A percentile compares a stretch with the other conserved stretches of the same genome.
Evolutionary conservation across 35 echinoderm and acorn worm species (phyloP).

Genomic region (Chiridota heheva): DNA sequence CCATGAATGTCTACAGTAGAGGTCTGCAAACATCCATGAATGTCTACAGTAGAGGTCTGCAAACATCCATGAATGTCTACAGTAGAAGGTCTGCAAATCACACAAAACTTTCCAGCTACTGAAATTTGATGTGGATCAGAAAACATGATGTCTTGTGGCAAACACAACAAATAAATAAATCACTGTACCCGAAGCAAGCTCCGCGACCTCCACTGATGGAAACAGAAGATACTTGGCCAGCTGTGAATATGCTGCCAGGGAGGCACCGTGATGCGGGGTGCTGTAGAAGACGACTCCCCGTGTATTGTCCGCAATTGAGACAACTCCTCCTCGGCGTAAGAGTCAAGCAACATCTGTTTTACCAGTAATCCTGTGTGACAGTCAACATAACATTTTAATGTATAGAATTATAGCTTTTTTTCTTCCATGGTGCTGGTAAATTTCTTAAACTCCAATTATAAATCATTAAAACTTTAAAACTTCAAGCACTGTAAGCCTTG

Average conservation of each 20-base stretch:
- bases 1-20: no score
- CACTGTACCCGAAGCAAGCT: slow-evolving; percentile 81
- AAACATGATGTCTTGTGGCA: no score
- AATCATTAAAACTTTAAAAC: background rate
- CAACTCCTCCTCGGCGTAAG: background rate
- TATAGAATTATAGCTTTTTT: background rate
- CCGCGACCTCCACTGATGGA: slow-evolving; percentile 86
- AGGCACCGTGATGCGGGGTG: slow-evolving; percentile 85
- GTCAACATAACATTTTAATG: background rate
- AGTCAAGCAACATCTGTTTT: slow-evolving; percentile 90
- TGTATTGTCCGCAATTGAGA: slow-evolving; percentile 56
- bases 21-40: no score
- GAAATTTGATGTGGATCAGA: no score
- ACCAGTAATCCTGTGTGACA: slow-evolving; percentile 81
- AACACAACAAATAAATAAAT: no score
- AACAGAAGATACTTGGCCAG: slow-evolving; percentile 81
- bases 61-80: background rate
- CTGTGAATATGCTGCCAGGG: slow-evolving; percentile 87
- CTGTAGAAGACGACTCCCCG: slow-evolving; percentile 90
- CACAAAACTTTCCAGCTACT: no score
- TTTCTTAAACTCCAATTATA: background rate
- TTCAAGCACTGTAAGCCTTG: background rate
- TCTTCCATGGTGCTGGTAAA: no score
- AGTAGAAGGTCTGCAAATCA: background rate
- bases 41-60: no score